Evolutionary conservation across 2,113 vertebrate genomes (phyloP), one percentile per base, ranked within the genome.

Genomic region (Aix galericulata): DNA sequence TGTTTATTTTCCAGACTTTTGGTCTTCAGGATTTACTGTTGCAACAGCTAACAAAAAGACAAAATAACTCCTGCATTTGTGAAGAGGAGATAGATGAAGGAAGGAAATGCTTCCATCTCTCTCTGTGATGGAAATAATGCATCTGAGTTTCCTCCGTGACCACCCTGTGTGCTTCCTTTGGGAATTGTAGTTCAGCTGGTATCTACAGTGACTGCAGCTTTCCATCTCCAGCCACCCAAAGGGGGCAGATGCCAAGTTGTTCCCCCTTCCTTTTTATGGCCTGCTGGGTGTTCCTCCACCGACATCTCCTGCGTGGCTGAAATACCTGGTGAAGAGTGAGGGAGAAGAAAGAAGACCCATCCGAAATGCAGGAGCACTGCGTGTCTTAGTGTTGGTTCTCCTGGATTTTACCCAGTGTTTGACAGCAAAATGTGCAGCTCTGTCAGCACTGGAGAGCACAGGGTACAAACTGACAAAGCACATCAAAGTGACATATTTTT

Each of bases 81-180:
- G 62, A 75, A 89, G 29, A 71, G 40, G 13, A 40, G 46, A 82
- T 48, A 87, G 64, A 9, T 12, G 38, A 53, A 69, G 20, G 48
- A 82, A 94, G 62, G 62, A 88, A 90, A 34, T 69, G 8, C 16
- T 88, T 85, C 81, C 17, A 53, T 66, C 15, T 82, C 11, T 36
- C 48, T 73, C 62, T 79, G 15, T 55, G 31, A 64, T 55, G 23
- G 53, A 85, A 89, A 68, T 72, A 72, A 53, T 16, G 38, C 3
- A 2, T 40, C 31, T 79, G 48, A 85, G 53, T 94, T 82, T 55
- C 15, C 31, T 87, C 44, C 58, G 67, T 68, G 67, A 68, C 34
- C 58, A 88, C 73, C 42, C 27, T 46, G 29, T 82, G 67, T 62
- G 82, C 73, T 95, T 95, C 44, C 62, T 76, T 60, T 73, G 71